Percentiles rank a stretch among this genome's conserved stretches.
These are phyloP conservation scores for Drosophila imparisetae DNA, from an alignment of 2,888 invertebrate genomes.

Conservation along the genomic window DNA sequence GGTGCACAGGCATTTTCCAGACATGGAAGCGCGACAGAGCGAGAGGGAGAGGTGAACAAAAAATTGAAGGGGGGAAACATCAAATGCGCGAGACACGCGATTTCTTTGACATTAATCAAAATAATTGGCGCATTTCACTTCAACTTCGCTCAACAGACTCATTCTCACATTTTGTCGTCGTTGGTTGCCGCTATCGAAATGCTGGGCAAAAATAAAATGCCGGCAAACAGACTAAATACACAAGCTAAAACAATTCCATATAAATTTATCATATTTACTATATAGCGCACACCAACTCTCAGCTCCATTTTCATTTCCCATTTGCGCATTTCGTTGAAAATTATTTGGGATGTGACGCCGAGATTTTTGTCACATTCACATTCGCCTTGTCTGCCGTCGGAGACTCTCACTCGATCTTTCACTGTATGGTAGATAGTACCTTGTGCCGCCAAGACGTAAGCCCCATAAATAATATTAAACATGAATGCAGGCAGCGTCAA, in stretches of 20 bases:
- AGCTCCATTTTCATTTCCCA: conserved; percentile 37
- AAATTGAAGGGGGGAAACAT: conserved; percentile 51
- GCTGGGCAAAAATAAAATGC: conserved; percentile 43
- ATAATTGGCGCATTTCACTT: conserved; percentile 79
- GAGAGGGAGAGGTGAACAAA: neutral
- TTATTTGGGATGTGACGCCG: conserved; percentile 82
- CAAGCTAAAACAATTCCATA: conserved; percentile 73
- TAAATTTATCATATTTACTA: conserved; percentile 79
- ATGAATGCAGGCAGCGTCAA: conserved; percentile 65
- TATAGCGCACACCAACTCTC: conserved; percentile 32
- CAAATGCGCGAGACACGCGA: conserved; percentile 76
- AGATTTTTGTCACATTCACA: conserved; percentile 66
- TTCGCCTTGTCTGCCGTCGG: conserved; percentile 26
- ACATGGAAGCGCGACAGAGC: neutral
- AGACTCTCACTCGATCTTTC: conserved; percentile 63
- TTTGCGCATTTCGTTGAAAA: conserved; percentile 75
- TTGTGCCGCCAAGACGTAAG: conserved; percentile 53
- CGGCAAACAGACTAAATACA: conserved; percentile 39
- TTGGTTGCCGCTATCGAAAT: neutral
- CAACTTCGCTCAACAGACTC: conserved; percentile 71
- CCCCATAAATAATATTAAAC: conserved; percentile 79
- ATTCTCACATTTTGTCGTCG: conserved; percentile 67
- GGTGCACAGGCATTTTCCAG: conserved; percentile 26
- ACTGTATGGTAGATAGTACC: conserved; percentile 29
- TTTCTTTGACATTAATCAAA: conserved; percentile 80